phyloP scores from a whole-genome alignment of 2,888 invertebrate species.

The Cantharis nigra region DNA sequence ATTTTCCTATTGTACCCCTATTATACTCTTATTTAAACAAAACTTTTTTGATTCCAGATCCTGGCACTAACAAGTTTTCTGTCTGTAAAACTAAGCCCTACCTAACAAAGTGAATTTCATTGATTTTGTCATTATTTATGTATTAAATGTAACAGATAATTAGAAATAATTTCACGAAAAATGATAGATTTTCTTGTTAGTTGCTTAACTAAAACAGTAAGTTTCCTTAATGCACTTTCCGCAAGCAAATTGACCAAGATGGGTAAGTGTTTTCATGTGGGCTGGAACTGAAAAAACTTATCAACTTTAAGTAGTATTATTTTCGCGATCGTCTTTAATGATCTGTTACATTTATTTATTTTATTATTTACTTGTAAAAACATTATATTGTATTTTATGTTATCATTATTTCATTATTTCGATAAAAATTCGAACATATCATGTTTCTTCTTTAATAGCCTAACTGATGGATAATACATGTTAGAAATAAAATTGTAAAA shows the following conservation, averaged over 20 bases:
- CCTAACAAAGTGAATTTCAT: not conserved
- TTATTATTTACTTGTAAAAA: not conserved
- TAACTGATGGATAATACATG: not conserved
- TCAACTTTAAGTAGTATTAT: not conserved
- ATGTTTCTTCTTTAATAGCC: not conserved
- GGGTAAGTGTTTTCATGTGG: not conserved
- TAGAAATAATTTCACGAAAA: not conserved
- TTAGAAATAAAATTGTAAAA: slow-evolving; percentile 19
- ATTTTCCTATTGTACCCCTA: not conserved
- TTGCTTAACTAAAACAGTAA: not conserved
- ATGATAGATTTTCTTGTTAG: not conserved
- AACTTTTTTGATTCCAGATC: not conserved
- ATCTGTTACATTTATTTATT: not conserved
- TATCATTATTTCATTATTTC: not conserved
- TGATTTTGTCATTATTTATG: not conserved
- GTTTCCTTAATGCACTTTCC: not conserved
- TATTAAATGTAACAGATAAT: not conserved
- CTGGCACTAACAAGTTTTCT: not conserved
- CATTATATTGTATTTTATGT: not conserved
- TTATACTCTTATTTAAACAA: no score
- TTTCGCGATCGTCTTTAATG: not conserved
- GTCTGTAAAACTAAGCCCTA: not conserved
- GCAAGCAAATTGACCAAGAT: not conserved
- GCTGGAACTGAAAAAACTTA: not conserved
- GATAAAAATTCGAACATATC: not conserved